Evolutionary conservation across 1,140 invertebrate species (phyloP).

Genomic region (Aphidius gifuensis): DNA sequence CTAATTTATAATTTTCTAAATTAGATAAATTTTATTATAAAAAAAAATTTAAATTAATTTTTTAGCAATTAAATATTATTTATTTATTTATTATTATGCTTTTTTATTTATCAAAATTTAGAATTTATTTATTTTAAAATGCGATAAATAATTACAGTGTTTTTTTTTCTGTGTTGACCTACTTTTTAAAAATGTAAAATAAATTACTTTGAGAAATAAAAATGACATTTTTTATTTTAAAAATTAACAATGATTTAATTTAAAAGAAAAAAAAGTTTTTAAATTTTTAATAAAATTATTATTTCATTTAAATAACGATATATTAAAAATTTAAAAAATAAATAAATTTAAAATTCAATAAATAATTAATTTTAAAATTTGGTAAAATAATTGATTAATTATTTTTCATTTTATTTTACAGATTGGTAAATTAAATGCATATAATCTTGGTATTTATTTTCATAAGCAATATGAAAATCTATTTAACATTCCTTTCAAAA

Average conservation of each 20-base stretch:
- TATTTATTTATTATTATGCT: no score
- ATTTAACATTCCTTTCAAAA: constrained; percentile 17
- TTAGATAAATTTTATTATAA: neutral
- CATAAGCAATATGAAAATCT: constrained; percentile 18
- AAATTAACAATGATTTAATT: neutral
- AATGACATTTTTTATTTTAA: no score
- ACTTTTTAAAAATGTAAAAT: no score
- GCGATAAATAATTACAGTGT: no score
- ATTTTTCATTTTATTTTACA: constrained; percentile 1
- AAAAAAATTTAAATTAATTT: constrained; percentile 3
- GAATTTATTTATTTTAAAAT: no score
- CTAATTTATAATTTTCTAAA: neutral
- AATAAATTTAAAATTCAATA: neutral
- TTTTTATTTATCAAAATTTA: neutral
- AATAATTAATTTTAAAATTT: neutral
- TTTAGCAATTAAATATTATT: no score
- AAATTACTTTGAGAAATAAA: no score
- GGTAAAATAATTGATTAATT: neutral
- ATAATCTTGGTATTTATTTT: constrained; percentile 22
- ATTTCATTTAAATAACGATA: neutral
- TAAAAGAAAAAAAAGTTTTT: neutral
- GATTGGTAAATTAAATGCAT: constrained; percentile 21
- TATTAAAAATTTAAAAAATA: neutral
- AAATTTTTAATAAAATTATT: neutral
- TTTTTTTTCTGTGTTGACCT: no score